phyloP scores from a whole-genome alignment of 1,140 invertebrate species.

The Papilio dardanus region DNA sequence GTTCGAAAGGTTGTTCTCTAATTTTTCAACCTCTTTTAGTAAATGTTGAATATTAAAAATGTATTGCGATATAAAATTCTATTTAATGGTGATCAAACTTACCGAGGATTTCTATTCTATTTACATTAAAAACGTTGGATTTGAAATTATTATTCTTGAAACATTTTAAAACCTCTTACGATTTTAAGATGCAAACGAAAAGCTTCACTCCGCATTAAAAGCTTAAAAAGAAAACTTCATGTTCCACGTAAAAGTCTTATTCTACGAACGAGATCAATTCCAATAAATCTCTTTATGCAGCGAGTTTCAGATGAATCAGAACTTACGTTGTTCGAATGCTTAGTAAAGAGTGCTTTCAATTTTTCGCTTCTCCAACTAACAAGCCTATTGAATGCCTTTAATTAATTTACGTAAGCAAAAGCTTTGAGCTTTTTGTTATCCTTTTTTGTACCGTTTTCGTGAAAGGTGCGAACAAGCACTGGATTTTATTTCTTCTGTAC shows the following conservation, averaged over 20 bases:
- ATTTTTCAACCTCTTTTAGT: too few species aligned
- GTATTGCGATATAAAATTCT: too few species aligned
- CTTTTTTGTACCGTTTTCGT: neutral
- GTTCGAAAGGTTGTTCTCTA: too few species aligned
- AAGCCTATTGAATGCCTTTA: constrained; percentile 17
- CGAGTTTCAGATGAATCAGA: constrained; percentile 6
- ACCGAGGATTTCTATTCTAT: too few species aligned
- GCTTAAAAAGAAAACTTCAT: neutral
- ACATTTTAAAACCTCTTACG: neutral
- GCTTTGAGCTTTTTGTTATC: neutral
- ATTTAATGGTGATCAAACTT: too few species aligned
- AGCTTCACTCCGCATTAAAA: constrained; percentile 2
- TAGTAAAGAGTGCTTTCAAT: neutral
- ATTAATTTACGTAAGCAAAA: constrained; percentile 2
- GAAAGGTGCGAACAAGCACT: neutral
- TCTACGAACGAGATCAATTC: constrained; percentile 21
- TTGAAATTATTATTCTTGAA: too few species aligned
- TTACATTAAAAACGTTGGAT: neutral
- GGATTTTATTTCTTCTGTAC: neutral
- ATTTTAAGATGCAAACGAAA: neutral
- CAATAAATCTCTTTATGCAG: constrained; percentile 25
- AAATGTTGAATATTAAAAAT: too few species aligned
- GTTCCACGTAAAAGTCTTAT: constrained; percentile 6
- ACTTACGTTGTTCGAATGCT: neutral
- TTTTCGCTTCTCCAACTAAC: neutral